These are phyloP conservation scores for Willowsia nigromaculata DNA, from an alignment of 2,888 invertebrate genomes.

Conservation along the genomic window DNA sequence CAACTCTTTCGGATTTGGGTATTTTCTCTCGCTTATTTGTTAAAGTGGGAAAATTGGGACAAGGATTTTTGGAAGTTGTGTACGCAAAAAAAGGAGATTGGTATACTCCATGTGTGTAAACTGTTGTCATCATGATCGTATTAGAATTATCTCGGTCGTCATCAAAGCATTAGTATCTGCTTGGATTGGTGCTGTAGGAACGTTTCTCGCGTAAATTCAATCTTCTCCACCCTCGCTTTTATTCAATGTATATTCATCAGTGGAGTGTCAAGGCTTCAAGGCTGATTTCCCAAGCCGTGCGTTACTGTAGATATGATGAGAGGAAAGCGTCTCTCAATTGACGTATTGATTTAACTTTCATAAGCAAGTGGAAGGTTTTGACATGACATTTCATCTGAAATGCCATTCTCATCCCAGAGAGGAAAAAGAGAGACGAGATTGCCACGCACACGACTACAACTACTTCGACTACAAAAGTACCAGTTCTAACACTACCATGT, in stretches of 20 bases:
- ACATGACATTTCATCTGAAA: slow-evolving; percentile 76
- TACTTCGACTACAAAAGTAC: neutral
- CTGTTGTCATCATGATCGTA: neutral
- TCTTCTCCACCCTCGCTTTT: neutral
- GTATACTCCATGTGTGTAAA: neutral
- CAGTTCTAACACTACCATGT: neutral
- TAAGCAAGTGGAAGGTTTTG: slow-evolving; percentile 60
- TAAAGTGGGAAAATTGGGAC: neutral
- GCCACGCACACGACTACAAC: neutral
- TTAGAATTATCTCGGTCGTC: neutral
- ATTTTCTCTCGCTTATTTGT: neutral
- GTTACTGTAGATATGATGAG: neutral
- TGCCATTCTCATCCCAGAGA: slow-evolving; percentile 58
- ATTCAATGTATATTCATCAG: neutral
- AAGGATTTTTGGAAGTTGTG: neutral
- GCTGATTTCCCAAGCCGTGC: slow-evolving; percentile 31
- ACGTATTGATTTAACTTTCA: slow-evolving; percentile 72
- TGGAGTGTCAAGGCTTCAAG: slow-evolving; percentile 33
- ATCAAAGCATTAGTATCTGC: no score
- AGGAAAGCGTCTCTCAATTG: slow-evolving; percentile 11
- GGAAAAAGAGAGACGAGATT: neutral
- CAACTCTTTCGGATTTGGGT: neutral
- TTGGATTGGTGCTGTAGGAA: neutral
- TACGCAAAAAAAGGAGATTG: no score
- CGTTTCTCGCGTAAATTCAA: neutral